These are phyloP conservation scores for Glandiceps talaboti DNA, from an alignment of 53 echinoderm and acorn worm genomes.

Conservation along the genomic window DNA sequence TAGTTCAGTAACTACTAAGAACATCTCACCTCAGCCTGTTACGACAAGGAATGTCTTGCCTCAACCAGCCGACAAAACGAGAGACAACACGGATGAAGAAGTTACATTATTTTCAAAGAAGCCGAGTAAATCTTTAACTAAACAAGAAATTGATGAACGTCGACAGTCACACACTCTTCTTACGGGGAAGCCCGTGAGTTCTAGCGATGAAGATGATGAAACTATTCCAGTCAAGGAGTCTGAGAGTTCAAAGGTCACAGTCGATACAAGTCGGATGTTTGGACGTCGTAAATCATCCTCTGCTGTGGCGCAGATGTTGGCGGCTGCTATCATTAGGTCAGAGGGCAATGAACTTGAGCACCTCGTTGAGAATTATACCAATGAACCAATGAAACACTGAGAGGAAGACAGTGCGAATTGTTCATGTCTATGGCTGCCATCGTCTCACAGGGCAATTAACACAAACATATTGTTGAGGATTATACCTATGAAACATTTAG, in stretches of 20 bases:
- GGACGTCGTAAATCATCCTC: not conserved
- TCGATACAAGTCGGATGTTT: not conserved
- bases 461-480: too few species aligned
- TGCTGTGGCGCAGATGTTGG: not conserved
- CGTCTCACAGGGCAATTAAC: too few species aligned
- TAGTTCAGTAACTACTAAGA: not conserved
- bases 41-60: not conserved
- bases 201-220: not conserved
- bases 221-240: not conserved
- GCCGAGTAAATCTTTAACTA: constrained; percentile 14
- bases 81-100: not conserved
- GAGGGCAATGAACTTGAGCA: not conserved
- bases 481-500: too few species aligned
- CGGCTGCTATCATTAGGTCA: not conserved
- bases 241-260: not conserved
- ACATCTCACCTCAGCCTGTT: not conserved
- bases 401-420: too few species aligned
- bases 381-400: too few species aligned
- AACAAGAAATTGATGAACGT: constrained; percentile 10
- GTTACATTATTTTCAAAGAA: not conserved
- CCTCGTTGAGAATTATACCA: not conserved
- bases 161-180: constrained; percentile 21
- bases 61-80: not conserved
- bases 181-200: constrained; percentile 2
- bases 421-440: too few species aligned